These are phyloP conservation scores for Sphaerophoria taeniata DNA, from an alignment of 2,888 invertebrate genomes.

Conservation along the genomic window DNA sequence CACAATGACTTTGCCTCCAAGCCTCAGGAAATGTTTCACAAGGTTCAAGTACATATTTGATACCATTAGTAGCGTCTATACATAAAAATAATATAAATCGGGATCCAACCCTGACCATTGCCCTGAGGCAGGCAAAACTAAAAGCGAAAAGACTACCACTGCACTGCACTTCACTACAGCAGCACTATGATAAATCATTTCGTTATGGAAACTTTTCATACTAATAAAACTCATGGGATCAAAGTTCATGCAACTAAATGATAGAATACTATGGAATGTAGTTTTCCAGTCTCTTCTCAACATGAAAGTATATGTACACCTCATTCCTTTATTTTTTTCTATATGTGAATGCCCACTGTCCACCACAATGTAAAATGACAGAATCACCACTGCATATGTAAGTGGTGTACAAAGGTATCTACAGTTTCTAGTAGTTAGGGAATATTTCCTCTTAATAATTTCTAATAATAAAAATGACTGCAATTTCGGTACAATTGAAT, in stretches of 20 bases:
- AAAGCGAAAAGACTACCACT: slow-evolving; percentile 33
- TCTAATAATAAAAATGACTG: slow-evolving; percentile 39
- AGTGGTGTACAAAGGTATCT: background rate
- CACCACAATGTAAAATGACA: slow-evolving; percentile 5
- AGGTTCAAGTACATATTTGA: slow-evolving; percentile 53
- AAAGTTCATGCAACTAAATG: slow-evolving; percentile 73
- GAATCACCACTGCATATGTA: slow-evolving; percentile 22
- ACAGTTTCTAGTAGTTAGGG: background rate
- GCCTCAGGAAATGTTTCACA: slow-evolving; percentile 67
- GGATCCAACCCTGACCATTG: slow-evolving; percentile 59
- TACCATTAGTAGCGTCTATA: background rate
- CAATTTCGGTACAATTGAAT: slow-evolving; percentile 35
- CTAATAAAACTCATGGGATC: slow-evolving; percentile 74
- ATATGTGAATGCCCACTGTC: background rate
- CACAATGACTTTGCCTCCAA: slow-evolving; percentile 52
- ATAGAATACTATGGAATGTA: slow-evolving; percentile 61
- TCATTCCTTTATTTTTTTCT: background rate
- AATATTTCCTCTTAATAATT: slow-evolving; percentile 35
- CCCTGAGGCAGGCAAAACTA: slow-evolving; percentile 70
- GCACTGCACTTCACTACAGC: slow-evolving; percentile 71
- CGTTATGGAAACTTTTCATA: slow-evolving; percentile 73
- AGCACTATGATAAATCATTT: slow-evolving; percentile 74
- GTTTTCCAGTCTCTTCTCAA: slow-evolving; percentile 7
- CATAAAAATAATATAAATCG: slow-evolving; percentile 6
- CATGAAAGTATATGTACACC: background rate